Base-by-base conservation (phyloP, 2,888 invertebrate species). In the Siphlonurus alternatus region DNA sequence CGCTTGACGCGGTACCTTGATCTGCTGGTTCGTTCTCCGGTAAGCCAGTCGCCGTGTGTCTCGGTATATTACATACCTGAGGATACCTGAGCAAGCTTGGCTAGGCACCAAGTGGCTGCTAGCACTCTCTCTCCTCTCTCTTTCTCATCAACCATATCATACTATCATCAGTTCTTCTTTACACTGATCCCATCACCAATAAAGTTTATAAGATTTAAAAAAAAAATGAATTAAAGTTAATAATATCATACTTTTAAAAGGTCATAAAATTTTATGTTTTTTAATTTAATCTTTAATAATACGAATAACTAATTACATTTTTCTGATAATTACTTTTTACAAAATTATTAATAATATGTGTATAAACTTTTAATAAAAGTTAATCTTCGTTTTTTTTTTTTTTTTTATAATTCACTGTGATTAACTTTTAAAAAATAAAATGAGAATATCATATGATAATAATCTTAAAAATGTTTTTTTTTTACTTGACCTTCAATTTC, bases 241-340 rank as follows among this genome's bases (percentile, higher is more conserved):
- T 38, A 38, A 38, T 38, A 38, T 38, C 7, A 38, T 10, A 10
- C 15, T 38, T 22, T 5, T 56, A 10, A 56, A 5, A 56, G 5
- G 56, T 56, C 5, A 56, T 56, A 56, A 56, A 56, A 56, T 56
- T 56, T 56, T 56, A 56, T 56, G 56, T 56, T 56, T 56, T 56
- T 56, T 56, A 56, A 56, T 56, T n/a, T 56, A 51, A 51, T 56
- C 56, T 56, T 10, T 22, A n/a, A 56, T 3, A 56, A 10, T 3
- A 22, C n/a, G 56, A 56, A 56, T 56, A 56, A 56, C 56, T 56
- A 56, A 56, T 56, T 56, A 56, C 56, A 38, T 38, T 38, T 38
- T 38, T 38, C 7, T 38, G 38, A 38, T 38, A 38, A 38, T 38
- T 38, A 38, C 38, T 38, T 38, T 38, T 38, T 38, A 38, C 38